Evolutionary conservation across 2,797 vertebrate genomes (phyloP).

Genomic region (Smutsia gigantea): DNA sequence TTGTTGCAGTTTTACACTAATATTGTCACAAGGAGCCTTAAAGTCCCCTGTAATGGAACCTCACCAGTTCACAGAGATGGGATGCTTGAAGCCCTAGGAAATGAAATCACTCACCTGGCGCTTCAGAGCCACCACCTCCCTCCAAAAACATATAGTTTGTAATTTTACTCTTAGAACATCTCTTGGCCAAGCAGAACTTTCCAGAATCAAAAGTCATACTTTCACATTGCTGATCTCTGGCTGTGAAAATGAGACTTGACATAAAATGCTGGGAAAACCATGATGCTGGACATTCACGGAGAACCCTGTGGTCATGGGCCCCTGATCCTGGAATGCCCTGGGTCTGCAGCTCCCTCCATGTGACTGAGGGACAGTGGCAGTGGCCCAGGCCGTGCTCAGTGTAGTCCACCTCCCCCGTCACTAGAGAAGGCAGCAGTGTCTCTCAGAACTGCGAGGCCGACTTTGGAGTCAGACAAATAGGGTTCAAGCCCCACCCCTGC

Average conservation of each 20-base stretch:
- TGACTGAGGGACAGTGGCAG: neutral
- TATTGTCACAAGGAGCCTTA: neutral
- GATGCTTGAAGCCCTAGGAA: neutral
- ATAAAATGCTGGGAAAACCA: neutral
- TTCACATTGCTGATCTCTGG: neutral
- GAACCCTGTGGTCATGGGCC: neutral
- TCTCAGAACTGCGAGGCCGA: neutral
- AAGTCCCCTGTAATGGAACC: neutral
- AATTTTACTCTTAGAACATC: neutral
- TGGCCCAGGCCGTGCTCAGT: neutral
- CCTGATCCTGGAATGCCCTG: no score
- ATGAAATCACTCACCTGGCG: neutral
- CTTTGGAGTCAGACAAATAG: neutral
- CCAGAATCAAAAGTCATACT: neutral
- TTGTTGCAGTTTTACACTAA: neutral
- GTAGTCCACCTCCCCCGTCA: neutral
- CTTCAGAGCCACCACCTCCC: neutral
- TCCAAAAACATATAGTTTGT: neutral
- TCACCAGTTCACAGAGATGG: neutral
- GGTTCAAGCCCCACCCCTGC: neutral
- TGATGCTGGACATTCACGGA: neutral
- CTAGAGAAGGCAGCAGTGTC: neutral
- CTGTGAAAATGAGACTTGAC: neutral
- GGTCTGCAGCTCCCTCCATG: neutral
- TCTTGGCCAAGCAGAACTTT: neutral